Evolutionary conservation across 2,797 vertebrate genomes (phyloP), one percentile per base, ranked within the genome.

Genomic region (Octomys mimax): DNA sequence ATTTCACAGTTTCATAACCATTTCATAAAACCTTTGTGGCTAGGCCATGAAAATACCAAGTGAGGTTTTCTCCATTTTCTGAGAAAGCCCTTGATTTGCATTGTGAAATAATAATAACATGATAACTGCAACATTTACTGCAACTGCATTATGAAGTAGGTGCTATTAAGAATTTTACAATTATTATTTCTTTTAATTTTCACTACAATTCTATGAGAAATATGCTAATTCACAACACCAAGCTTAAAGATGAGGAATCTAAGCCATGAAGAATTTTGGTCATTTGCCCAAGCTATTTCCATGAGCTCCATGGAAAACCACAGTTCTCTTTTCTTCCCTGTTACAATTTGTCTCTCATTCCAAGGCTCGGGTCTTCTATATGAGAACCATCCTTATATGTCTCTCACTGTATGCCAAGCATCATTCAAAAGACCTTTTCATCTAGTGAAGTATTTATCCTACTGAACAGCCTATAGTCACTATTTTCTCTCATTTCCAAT

Each of bases 111-210:
- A 81, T 2, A 49, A 81, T 2, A 49, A 49, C 26, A 79, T 59
- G 89, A 68, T 2, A 73, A 61, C 5, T 68, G 36, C 9, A 78
- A 85, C 46, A 91, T 59, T 59, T 42, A 92, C 62, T 64, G 42
- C 82, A 94, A 70, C 1, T 87, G 14, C 42, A 22, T n/a, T 79
- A 83, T 54, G 33, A 52, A 46, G 19, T 31, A 77, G 70, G 13
- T 49, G 88, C n/a, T 39, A 57, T 64, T 61, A 77, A 89, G 39
- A 91, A 62, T 95, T 83, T 91, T 42, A 92, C 21, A 77, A 33
- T 64, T 8, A 93, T 24, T 77, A 91, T 93, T 82, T 93, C 22
- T 66, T 46, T 92, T 86, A 79, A 92, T 87, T 95, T 92, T 89
- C 7, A 70, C 42, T 42, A 22, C 11, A 87, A 14, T 80, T 89